Evolutionary conservation across 2,113 vertebrate species (phyloP), one percentile per base, ranked within the genome.

Genomic region (Ophthalmolycus amberensis): DNA sequence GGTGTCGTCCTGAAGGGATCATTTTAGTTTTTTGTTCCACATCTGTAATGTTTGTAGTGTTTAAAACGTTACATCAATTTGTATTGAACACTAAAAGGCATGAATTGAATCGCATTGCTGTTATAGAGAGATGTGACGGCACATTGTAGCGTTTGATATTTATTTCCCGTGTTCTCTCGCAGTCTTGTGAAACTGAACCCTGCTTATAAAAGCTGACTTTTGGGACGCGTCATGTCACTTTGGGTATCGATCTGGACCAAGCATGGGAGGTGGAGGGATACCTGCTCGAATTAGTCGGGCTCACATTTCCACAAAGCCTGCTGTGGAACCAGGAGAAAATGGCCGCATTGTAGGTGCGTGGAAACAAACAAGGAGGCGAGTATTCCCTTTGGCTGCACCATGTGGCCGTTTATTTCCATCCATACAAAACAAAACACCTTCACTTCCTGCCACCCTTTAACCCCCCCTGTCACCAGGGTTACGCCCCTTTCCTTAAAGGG

Each of bases 11-110:
- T 42, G n/a, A 29, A 66, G 62, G 62, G 34, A 18, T 66, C 8
- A 18, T 63, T 75, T 64, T 27, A 6, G 46, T 34, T 34, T 46
- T 67, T 67, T 9, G 25, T 60, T 77, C 40, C 40, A 69, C 65
- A 60, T 60, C 54, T 69, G 54, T 42, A 9, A 5, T 32, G 6
- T 10, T 22, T 69, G 40, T 42, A 6, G 9, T 32, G 6, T 10
- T 29, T 15, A 32, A 73, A 60, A 72, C 16, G 20, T 29, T 29
- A 11, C n/a, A 72, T 4, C 42, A 59, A 71, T n/a, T 10, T 40
- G 48, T 37, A 4, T n/a, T 37, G 34, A 71, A 40, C 9, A 60
- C 5, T 29, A 60, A 46, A 44, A 60, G 56, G 27, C 56, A 32
- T 60, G 40, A 60, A 15, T 9, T 14, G n/a, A n/a, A 42, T 58